Base-by-base conservation (phyloP, 2,797 vertebrate species). In the Coendou prehensilis region DNA sequence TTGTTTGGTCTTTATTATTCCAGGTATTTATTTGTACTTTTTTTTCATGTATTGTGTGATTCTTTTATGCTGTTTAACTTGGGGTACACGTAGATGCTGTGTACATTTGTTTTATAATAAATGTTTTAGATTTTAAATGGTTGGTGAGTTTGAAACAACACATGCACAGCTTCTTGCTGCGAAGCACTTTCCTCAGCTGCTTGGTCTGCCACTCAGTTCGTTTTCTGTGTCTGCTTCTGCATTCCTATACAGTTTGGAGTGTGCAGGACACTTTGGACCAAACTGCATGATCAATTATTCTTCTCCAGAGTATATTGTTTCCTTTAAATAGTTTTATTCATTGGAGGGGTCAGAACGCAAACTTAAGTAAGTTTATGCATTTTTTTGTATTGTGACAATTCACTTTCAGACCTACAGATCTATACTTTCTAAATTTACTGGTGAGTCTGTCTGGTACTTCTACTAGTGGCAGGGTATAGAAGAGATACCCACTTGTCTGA, bases 41-140 rank as follows among this genome's bases (percentile, higher is more conserved):
- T 52, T 41, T 54, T 8, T 4, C 50, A 15, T 10, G 9, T 26
- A 8, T 56, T 37, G 50, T 64, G 50, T 47, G 59, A 30, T 30
- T 89, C 78, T 41, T 73, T 2, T 57, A 14, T 80, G 45, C n/a
- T 88, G 84, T 94, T 92, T 80, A 52, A 89, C 54, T 85, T 93
- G 3, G 45, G 26, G 37, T 75, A 56, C 64, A 14, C 71, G 54
- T 50, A 67, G 52, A 69, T 76, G 56, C 2, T 37, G 0, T 80
- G 15, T 95, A 9, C 50, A 80, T 89, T 56, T 89, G 22, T 87
- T 88, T 45, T 45, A 4, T 9, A 61, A n/a, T 59, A 81, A 73
- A 61, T 20, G 9, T n/a, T 75, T 75, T 67, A 57, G 37, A 30
- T 71, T 76, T 83, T 75, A 82, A 85, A 17, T 84, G 41, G 22